Percentiles rank a stretch among this genome's conserved stretches.
These are phyloP conservation scores for Galago senegalensis DNA, from an alignment of 2,797 vertebrate species.

Conservation along the genomic window DNA sequence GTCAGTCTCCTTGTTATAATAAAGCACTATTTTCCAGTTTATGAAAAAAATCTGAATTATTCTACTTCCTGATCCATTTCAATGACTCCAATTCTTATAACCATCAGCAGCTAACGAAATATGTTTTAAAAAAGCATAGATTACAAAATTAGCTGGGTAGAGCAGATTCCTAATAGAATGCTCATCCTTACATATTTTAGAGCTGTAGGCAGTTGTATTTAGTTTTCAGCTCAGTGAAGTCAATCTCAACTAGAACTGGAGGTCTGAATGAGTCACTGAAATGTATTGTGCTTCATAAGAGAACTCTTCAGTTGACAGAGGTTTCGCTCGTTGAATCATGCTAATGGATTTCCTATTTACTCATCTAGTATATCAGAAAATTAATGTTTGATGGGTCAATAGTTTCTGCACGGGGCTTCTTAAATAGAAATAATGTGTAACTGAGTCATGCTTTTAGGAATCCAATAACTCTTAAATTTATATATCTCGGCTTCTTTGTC, in stretches of 20 bases:
- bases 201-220: conserved; percentile 2
- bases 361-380: conserved; percentile 47
- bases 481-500: not conserved
- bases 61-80: not conserved
- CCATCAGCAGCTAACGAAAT: not conserved
- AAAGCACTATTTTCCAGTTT: not conserved
- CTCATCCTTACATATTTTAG: not conserved
- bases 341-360: conserved; percentile 59
- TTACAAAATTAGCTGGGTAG: conserved; percentile 8
- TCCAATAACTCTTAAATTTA: not conserved
- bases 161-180: conserved; percentile 4
- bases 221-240: conserved; percentile 31
- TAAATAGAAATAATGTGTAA: not conserved
- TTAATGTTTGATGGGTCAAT: conserved; percentile 10
- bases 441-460: conserved; percentile 21
- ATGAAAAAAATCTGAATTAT: not conserved
- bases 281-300: not conserved
- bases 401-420: not conserved
- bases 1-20: not conserved
- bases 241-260: not conserved
- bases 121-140: not conserved
- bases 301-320: not conserved
- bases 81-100: conserved; percentile 23
- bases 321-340: not conserved
- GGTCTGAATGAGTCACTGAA: not conserved